Evolutionary conservation across 1,140 invertebrate species (phyloP).

Genomic region (Pygmarrhopalites habei): DNA sequence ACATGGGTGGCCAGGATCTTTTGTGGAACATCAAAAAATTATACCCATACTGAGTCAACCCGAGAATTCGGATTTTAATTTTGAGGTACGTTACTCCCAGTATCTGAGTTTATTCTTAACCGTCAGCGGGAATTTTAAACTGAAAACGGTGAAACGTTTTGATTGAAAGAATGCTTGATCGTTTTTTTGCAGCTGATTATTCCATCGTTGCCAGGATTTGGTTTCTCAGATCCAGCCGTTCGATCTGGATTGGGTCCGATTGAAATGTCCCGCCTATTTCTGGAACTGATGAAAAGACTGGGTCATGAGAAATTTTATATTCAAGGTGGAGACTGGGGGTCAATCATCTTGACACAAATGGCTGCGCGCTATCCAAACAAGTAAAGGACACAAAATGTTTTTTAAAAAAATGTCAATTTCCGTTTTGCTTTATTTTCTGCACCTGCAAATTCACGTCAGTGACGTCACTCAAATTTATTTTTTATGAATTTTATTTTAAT

Average conservation of each 20-base stretch:
- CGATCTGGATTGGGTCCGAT: conserved; percentile 55
- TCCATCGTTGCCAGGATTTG: conserved; percentile 76
- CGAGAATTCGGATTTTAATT: conserved; percentile 21
- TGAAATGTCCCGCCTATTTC: conserved; percentile 47
- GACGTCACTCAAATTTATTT: too few relatives aligned
- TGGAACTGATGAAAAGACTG: conserved; percentile 50
- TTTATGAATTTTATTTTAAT: neutral
- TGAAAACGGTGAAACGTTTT: neutral
- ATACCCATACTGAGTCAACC: conserved; percentile 51
- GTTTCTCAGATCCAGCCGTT: conserved; percentile 64
- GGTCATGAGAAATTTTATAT: conserved; percentile 46
- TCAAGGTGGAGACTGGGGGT: conserved; percentile 48
- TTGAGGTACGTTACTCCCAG: too few relatives aligned
- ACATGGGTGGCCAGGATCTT: conserved; percentile 86
- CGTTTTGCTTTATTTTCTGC: neutral
- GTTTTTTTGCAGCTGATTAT: conserved; percentile 46
- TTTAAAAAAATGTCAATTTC: too few relatives aligned
- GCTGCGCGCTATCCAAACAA: conserved; percentile 45
- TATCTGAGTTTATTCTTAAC: neutral
- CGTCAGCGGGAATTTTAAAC: neutral
- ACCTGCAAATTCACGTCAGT: neutral
- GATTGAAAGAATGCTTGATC: neutral
- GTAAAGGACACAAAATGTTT: too few relatives aligned
- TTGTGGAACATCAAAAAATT: conserved; percentile 76
- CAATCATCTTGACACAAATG: conserved; percentile 41